These are phyloP conservation scores for Podarcis raffonei DNA, from an alignment of 2,113 vertebrate genomes.

Conservation along the genomic window DNA sequence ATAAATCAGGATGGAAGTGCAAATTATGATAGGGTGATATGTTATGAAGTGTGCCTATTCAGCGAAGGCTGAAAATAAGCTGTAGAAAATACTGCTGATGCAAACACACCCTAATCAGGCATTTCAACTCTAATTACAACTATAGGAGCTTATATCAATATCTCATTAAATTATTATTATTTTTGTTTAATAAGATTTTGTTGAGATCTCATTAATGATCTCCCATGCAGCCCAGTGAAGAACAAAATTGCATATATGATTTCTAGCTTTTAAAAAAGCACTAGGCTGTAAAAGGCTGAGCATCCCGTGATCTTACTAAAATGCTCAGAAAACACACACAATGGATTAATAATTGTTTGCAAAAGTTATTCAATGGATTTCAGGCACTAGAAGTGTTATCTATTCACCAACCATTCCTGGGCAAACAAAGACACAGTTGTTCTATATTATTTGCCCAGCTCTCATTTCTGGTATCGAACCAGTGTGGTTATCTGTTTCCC, in stretches of 20 bases:
- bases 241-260: neutral
- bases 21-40: neutral
- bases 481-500: conserved; percentile 36
- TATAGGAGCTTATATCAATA: neutral
- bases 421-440: conserved; percentile 40
- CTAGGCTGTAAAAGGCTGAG: neutral
- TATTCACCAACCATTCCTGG: conserved; percentile 3
- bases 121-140: neutral
- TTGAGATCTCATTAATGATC: neutral
- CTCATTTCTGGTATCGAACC: conserved; percentile 42
- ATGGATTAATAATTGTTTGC: conserved; percentile 50
- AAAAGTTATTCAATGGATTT: conserved; percentile 41
- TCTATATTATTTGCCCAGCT: conserved; percentile 35
- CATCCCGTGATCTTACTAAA: conserved; percentile 1
- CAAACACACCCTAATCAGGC: neutral
- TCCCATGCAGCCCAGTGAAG: neutral
- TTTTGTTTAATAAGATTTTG: neutral
- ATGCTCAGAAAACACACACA: conserved; percentile 49
- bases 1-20: neutral
- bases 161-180: neutral
- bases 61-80: too few species aligned
- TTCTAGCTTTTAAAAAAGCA: neutral
- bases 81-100: neutral
- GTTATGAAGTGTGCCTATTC: neutral
- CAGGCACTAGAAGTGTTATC: conserved; percentile 54